Evolutionary conservation across 2,888 invertebrate species (phyloP).

Genomic region (Apodemia hepburni): DNA sequence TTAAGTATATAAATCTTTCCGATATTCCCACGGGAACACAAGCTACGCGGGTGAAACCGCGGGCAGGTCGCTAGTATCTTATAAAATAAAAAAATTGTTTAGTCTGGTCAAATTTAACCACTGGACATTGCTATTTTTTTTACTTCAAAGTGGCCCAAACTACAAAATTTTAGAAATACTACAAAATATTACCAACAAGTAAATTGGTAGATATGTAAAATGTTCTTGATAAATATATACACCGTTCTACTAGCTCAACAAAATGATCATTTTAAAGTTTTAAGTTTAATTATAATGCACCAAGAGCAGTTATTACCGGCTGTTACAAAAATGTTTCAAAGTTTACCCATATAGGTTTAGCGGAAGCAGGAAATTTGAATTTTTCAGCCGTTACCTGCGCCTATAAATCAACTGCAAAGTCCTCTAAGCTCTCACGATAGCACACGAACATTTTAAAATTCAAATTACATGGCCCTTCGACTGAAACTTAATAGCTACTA

Average conservation of each 20-base stretch:
- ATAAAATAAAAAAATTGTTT: too few relatives aligned
- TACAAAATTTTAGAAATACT: too few relatives aligned
- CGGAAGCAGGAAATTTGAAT: slow-evolving; percentile 64
- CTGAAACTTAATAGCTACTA: slow-evolving; percentile 30
- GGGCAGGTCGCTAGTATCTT: too few relatives aligned
- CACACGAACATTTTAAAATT: slow-evolving; percentile 71
- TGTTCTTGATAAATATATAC: too few relatives aligned
- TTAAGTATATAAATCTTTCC: too few relatives aligned
- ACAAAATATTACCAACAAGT: too few relatives aligned
- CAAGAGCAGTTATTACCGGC: slow-evolving; percentile 48
- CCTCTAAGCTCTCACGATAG: slow-evolving; percentile 69
- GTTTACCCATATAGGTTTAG: slow-evolving; percentile 42
- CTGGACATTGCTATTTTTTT: too few relatives aligned
- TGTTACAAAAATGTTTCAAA: slow-evolving; percentile 47
- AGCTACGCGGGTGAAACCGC: too few relatives aligned
- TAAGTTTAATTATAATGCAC: slow-evolving; percentile 24
- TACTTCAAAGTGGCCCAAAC: too few relatives aligned
- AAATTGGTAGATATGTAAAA: too few relatives aligned
- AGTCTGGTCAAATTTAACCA: too few relatives aligned
- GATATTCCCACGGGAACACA: too few relatives aligned
- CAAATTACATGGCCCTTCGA: slow-evolving; percentile 52
- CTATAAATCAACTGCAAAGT: slow-evolving; percentile 74
- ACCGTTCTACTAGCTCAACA: background rate
- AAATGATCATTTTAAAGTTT: slow-evolving; percentile 1
- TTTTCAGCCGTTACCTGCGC: slow-evolving; percentile 74